Percentiles rank a stretch among this genome's conserved stretches.
Conservation (phyloP, 37 sponge, comb jelly and placozoan genomes). For the Spongilla lacustris region DNA sequence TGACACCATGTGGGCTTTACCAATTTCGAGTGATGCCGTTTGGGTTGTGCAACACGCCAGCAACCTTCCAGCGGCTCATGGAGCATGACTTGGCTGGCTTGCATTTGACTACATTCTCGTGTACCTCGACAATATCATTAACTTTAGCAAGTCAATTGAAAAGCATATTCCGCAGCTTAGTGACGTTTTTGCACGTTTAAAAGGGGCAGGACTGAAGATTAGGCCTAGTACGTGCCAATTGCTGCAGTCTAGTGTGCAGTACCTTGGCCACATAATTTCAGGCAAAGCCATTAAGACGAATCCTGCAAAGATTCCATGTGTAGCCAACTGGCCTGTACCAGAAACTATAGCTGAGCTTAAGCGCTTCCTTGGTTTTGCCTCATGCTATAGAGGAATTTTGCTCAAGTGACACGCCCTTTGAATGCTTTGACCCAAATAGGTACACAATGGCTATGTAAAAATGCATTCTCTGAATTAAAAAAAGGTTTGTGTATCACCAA, state of each 20-base stretch:
- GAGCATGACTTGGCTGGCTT: too few species aligned
- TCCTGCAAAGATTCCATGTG: background rate
- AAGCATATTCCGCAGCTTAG: background rate
- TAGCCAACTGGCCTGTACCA: constrained; percentile 30
- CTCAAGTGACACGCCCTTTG: constrained; percentile 33
- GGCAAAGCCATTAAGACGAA: constrained; percentile 1
- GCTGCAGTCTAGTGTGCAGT: background rate
- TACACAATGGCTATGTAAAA: background rate
- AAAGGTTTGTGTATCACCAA: constrained; percentile 6
- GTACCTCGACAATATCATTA: background rate
- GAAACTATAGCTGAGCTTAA: constrained; percentile 1
- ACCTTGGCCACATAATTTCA: background rate
- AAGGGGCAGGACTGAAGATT: constrained; percentile 11
- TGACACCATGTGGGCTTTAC: constrained; percentile 52
- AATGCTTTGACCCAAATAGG: constrained; percentile 13
- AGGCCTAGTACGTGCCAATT: constrained; percentile 5
- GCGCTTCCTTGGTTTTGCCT: constrained; percentile 34
- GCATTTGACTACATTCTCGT: too few species aligned
- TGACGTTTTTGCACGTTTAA: background rate
- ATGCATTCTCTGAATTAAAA: constrained; percentile 15
- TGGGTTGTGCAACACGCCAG: too few species aligned
- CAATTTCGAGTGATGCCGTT: too few species aligned
- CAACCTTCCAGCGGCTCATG: too few species aligned
- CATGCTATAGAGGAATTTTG: constrained; percentile 37
- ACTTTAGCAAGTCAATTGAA: background rate